Base-by-base conservation (phyloP, 2,113 vertebrate genomes). In the Zosterops hypoxanthus region DNA sequence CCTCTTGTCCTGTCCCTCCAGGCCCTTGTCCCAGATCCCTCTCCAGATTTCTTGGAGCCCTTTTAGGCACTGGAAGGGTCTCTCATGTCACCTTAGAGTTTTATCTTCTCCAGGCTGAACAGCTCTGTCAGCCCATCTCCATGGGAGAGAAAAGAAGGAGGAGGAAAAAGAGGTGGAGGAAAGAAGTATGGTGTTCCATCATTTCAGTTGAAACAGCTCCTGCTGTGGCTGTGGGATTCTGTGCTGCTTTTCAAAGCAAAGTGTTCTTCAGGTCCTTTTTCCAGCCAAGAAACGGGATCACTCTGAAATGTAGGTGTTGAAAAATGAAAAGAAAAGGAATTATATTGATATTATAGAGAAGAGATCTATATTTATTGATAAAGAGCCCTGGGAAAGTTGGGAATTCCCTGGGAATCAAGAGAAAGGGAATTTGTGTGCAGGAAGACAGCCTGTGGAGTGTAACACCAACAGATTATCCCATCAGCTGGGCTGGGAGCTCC, bases 21-120 rank as follows among this genome's bases (percentile, higher is more conserved):
- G 1, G 0, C 25, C 5, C 25, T 8, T 24, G 8, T 22, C 71
- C 29, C 2, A 11, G 36, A 8, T 56, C 22, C 26, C 9, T n/a
- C 6, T 50, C 26, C 49, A 77, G 25, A 7, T 63, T 31, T 70
- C 56, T 1, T 49, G 34, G 34, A 63, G 49, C 18, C 34, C 6
- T 9, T 69, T 76, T 33, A 69, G 14, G 41, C 15, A 4, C 31
- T 70, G 42, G 56, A 70, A 83, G 12, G 21, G 7, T 0, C 34
- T 83, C 25, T 28, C 3, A 69, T 25, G 3, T 70, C 10, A 63
- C 14, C 4, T 15, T 23, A 23, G 10, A 77, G 34, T 23, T 14
- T 69, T 26, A 20, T 34, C 12, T 49, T 63, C 41, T 69, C 25
- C 41, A 77, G 25, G 34, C 41, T 70, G 34, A 77, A 20, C 6